A percentile compares a stretch with the other conserved stretches of the same genome.
These are phyloP conservation scores for Campoplex capitator DNA, from an alignment of 2,888 invertebrate species.

Conservation along the genomic window DNA sequence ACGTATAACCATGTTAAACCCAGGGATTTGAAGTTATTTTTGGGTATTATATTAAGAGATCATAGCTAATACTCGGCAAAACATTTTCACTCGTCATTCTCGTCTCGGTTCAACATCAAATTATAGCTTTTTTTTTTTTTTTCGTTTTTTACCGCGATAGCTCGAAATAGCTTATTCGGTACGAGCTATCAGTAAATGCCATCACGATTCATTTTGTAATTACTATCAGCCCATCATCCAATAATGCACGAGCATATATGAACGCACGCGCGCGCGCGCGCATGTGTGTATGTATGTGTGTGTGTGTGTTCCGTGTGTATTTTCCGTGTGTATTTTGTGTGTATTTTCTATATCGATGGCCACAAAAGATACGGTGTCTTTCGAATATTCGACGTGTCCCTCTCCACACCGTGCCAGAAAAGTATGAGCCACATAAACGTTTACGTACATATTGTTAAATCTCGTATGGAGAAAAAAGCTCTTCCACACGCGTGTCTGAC, in stretches of 20 bases:
- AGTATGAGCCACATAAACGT: background rate
- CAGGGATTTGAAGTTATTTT: slow-evolving; percentile 24
- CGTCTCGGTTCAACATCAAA: slow-evolving; percentile 17
- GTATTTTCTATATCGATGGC: slow-evolving; percentile 9
- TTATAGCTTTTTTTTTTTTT: slow-evolving; percentile 13
- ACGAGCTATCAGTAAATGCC: slow-evolving; percentile 59
- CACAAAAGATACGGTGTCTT: background rate
- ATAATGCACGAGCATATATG: slow-evolving; percentile 40
- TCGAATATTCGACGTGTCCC: background rate
- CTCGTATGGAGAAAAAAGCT: background rate
- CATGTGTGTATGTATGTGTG: background rate
- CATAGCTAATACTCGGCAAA: slow-evolving; percentile 52
- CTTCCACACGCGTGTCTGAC: background rate
- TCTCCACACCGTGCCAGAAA: background rate
- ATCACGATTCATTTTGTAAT: slow-evolving; percentile 50
- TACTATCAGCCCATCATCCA: slow-evolving; percentile 4
- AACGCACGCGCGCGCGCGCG: background rate
- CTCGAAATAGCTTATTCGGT: slow-evolving; percentile 28
- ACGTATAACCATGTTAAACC: slow-evolving; percentile 53
- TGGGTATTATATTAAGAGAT: slow-evolving; percentile 43
- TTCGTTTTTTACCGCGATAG: background rate
- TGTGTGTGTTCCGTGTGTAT: background rate
- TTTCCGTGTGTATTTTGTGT: background rate
- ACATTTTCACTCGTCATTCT: slow-evolving; percentile 10
- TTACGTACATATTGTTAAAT: background rate